These are phyloP conservation scores for Drosophila testacea DNA, from an alignment of 2,888 invertebrate genomes.

Conservation along the genomic window DNA sequence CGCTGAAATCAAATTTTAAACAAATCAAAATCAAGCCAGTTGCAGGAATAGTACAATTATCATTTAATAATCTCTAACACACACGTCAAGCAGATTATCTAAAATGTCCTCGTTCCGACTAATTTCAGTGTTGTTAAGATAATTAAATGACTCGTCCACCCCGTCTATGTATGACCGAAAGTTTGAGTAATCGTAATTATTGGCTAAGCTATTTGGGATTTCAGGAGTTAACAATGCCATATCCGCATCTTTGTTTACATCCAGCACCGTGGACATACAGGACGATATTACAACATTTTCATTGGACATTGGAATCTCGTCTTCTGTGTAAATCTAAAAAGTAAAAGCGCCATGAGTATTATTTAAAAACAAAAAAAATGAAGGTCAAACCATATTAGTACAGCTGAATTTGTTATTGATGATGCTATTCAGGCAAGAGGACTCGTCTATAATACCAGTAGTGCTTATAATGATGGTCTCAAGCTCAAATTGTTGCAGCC, in stretches of 20 bases:
- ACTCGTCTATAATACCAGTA: constrained; percentile 41
- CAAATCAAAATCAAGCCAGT: too few species aligned
- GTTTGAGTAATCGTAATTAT: constrained; percentile 60
- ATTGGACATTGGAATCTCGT: constrained; percentile 61
- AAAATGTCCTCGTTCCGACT: constrained; percentile 79
- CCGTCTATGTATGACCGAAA: constrained; percentile 79
- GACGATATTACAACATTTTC: constrained; percentile 73
- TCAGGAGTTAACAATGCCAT: constrained; percentile 29
- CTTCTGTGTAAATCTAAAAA: constrained; percentile 66
- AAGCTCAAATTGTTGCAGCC: constrained; percentile 60
- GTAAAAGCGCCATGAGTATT: not conserved
- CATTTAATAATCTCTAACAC: constrained; percentile 78
- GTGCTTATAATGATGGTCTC: constrained; percentile 70
- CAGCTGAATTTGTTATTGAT: constrained; percentile 44
- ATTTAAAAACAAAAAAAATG: not conserved
- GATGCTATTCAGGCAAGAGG: constrained; percentile 39
- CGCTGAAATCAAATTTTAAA: too few species aligned
- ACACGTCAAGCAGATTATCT: constrained; percentile 81
- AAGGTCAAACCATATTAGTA: constrained; percentile 63
- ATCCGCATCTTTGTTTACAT: constrained; percentile 40
- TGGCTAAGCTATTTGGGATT: constrained; percentile 29
- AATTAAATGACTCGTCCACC: constrained; percentile 81
- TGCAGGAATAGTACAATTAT: not conserved
- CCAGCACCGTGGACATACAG: constrained; percentile 44
- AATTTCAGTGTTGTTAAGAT: constrained; percentile 74